phyloP scores from a whole-genome alignment of 2,888 invertebrate genomes.

The Cybosia mesomella region DNA sequence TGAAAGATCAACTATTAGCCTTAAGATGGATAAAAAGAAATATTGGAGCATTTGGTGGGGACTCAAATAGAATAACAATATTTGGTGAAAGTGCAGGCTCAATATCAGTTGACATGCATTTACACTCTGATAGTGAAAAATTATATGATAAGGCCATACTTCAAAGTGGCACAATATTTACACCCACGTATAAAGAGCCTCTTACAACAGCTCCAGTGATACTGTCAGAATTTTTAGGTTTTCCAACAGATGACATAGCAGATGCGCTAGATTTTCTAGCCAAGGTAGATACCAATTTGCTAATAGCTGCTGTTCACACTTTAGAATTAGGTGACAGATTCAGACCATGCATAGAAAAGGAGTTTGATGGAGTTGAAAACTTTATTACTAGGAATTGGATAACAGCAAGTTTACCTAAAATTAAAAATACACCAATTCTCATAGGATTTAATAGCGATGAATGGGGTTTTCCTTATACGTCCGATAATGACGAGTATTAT shows the following conservation, averaged over 20 bases:
- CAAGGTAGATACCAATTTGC: slow-evolving; percentile 4
- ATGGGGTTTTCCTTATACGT: slow-evolving; percentile 30
- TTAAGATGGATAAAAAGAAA: slow-evolving; percentile 51
- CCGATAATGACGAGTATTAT: slow-evolving; percentile 38
- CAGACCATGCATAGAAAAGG: slow-evolving; percentile 23
- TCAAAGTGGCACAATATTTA: no score
- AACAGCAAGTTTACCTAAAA: slow-evolving; percentile 15
- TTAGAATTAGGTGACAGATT: slow-evolving; percentile 4
- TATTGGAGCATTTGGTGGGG: slow-evolving; percentile 52
- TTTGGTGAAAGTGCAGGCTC: slow-evolving; percentile 52
- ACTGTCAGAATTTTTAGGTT: slow-evolving; percentile 17
- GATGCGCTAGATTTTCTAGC: slow-evolving; percentile 22
- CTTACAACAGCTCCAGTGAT: slow-evolving; percentile 10
- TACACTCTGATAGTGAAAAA: slow-evolving; percentile 40
- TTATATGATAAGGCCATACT: slow-evolving; percentile 58
- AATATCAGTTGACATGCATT: slow-evolving; percentile 44
- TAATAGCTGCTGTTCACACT: slow-evolving; percentile 11
- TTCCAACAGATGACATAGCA: slow-evolving; percentile 2
- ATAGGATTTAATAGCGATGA: slow-evolving; percentile 50
- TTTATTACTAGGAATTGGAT: slow-evolving; percentile 17
- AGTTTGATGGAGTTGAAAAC: slow-evolving; percentile 21
- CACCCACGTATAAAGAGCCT: slow-evolving; percentile 7
- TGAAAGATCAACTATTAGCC: slow-evolving; percentile 51
- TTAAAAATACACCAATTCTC: slow-evolving; percentile 12
- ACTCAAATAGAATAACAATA: slow-evolving; percentile 47